Percentiles rank a stretch among this genome's conserved stretches.
Evolutionary conservation across 2,113 vertebrate species (phyloP).

Genomic region (Anser cygnoides): DNA sequence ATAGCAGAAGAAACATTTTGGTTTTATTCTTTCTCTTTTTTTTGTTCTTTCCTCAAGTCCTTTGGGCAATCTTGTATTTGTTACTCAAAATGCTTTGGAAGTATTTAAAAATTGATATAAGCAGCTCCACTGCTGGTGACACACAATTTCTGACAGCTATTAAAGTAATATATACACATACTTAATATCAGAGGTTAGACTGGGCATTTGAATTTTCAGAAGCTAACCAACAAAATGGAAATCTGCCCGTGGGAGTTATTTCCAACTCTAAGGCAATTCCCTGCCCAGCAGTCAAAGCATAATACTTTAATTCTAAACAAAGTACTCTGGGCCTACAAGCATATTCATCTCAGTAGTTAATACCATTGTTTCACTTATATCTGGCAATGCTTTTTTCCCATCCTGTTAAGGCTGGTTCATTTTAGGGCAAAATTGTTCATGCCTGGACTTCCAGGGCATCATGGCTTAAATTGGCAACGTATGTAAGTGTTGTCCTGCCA

Average conservation of each 20-base stretch:
- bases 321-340: not conserved
- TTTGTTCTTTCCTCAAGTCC: not conserved
- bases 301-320: not conserved
- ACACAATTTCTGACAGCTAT: not conserved
- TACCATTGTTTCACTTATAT: not conserved
- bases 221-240: not conserved
- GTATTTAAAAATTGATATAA: not conserved
- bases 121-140: not conserved
- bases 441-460: not conserved
- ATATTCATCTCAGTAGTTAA: not conserved
- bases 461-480: not conserved
- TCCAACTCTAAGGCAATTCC: not conserved
- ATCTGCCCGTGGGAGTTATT: not conserved
- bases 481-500: not conserved
- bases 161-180: not conserved
- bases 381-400: not conserved
- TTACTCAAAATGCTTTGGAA: not conserved
- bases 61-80: not conserved
- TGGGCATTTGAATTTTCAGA: not conserved
- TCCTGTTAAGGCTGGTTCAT: not conserved
- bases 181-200: not conserved
- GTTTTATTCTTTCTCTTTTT: not conserved
- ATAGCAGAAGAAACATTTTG: not conserved
- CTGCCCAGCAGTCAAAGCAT: not conserved
- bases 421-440: not conserved